Evolutionary conservation across 2,888 invertebrate genomes (phyloP).

Genomic region (Caenorhabditis uteleia): DNA sequence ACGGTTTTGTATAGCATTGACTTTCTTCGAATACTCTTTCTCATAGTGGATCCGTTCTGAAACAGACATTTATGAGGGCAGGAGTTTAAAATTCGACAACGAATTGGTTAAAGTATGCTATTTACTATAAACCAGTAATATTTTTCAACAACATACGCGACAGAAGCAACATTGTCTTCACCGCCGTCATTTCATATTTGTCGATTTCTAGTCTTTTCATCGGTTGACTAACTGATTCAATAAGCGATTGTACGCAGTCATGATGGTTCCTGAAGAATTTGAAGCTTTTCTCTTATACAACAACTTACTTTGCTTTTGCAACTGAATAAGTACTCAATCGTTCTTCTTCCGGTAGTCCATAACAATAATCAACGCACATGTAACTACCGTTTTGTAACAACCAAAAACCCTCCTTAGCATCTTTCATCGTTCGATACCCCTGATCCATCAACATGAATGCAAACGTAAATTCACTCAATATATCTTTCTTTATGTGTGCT

Average conservation of each 20-base stretch:
- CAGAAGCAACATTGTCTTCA: slow-evolving; percentile 43
- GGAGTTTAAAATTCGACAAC: no score
- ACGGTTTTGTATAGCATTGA: slow-evolving; percentile 16
- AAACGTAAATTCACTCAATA: slow-evolving; percentile 49
- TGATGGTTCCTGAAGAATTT: slow-evolving; percentile 40
- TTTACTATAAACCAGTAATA: no score
- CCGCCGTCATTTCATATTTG: slow-evolving; percentile 40
- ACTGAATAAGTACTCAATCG: slow-evolving; percentile 21
- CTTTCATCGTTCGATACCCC: slow-evolving; percentile 41
- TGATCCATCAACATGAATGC: slow-evolving; percentile 58
- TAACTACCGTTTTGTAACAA: slow-evolving; percentile 48
- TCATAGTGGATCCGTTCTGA: slow-evolving; percentile 40
- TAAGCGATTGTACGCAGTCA: slow-evolving; percentile 36
- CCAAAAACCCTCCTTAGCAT: slow-evolving; percentile 38
- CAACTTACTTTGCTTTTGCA: slow-evolving; percentile 49
- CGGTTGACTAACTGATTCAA: slow-evolving; percentile 42
- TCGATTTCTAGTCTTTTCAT: slow-evolving; percentile 35
- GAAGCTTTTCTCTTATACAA: no score
- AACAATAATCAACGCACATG: slow-evolving; percentile 46
- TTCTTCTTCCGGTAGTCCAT: slow-evolving; percentile 43
- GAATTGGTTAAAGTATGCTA: no score
- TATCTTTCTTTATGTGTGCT: slow-evolving; percentile 35
- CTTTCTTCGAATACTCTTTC: slow-evolving; percentile 11
- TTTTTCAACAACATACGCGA: slow-evolving; percentile 34
- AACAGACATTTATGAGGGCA: no score